Conservation (phyloP, 2,888 invertebrate species). For the Macrosiphum euphorbiae region DNA sequence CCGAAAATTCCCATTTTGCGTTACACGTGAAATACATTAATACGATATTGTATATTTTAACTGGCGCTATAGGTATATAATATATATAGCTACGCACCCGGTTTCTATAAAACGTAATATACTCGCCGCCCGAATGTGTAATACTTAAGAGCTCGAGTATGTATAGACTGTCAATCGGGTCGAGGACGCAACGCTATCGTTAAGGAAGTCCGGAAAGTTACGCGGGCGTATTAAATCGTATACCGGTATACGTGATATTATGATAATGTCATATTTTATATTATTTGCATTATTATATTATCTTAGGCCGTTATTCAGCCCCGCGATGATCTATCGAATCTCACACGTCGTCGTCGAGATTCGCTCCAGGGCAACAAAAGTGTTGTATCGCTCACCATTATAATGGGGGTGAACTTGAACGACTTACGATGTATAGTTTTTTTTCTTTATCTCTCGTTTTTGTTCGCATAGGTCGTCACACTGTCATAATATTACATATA, state of each 20-base stretch:
- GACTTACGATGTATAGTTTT: neutral
- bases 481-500: neutral
- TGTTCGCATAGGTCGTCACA: neutral
- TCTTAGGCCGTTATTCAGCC: neutral
- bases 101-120: neutral
- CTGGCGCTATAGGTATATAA: neutral
- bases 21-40: no score
- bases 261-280: neutral
- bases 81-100: no score
- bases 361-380: neutral
- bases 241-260: neutral
- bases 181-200: neutral
- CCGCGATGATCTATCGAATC: neutral
- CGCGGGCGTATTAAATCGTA: neutral
- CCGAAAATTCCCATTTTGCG: no score
- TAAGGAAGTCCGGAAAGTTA: neutral
- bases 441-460: neutral
- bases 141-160: neutral
- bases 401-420: neutral
- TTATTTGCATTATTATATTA: neutral
- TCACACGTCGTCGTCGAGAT: neutral
- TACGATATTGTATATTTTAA: no score
- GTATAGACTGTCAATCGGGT: neutral
- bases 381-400: neutral
- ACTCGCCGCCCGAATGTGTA: neutral